Evolutionary conservation across 92 coral and sea anemone species (phyloP), one percentile per base, ranked within the genome.

Genomic region (Bergia sp.): DNA sequence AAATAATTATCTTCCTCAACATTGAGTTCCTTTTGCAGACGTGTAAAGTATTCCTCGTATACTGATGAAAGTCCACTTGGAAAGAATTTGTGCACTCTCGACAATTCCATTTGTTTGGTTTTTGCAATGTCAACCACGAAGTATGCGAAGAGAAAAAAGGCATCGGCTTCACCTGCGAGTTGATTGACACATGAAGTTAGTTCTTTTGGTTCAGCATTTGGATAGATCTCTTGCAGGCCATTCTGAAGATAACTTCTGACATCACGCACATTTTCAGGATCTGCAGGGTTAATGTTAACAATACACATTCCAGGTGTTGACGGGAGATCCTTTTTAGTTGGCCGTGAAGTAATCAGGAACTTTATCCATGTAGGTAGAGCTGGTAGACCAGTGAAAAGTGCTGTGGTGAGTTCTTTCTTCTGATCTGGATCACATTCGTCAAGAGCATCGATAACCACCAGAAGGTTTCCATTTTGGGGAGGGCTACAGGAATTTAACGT

Each of bases 391-490:
- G 47, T 80, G 29, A 86, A 74, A 45, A 77, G 81, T 20, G 67
- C 47, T 44, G 21, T 44, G 11, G 72, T 45, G 4, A 77, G 55
- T n/a, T 87, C 87, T 38, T 44, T 78, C 71, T 41, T 61, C 18
- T 23, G 45, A 79, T 36, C 7, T 18, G 67, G 42, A 57, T n/a
- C 45, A 36, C 67, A 86, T 73, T 86, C 85, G 38, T 86, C 89
- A 6, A 86, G 82, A 49, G 91, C 91, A 89, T 89, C 91, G 9
- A 89, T 36, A 12, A 89, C 91, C 12, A 87, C 37, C 75, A 87
- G 53, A 49, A 9, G 44, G n/a, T 61, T 77, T 77, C 81, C 69
- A 50, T 8, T 58, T 20, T 53, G 42, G 36, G 86, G 86, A 43
- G 66, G 45, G 23, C 21, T 18, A 10, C 81, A 77, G 39, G 37